Evolutionary conservation across 2,888 invertebrate species (phyloP).

Genomic region (Lydus trimaculatus): DNA sequence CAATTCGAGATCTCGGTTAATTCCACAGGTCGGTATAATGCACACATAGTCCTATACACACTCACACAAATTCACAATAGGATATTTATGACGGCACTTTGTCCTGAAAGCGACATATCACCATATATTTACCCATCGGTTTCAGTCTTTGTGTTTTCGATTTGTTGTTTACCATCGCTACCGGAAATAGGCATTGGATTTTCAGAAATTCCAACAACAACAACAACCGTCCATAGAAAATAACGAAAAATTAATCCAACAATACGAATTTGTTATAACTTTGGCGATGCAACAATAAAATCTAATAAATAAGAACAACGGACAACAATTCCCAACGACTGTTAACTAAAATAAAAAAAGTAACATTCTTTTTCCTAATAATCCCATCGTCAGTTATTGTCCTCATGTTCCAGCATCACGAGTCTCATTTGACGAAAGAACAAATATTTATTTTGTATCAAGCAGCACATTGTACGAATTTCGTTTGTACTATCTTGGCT

Average conservation of each 20-base stretch:
- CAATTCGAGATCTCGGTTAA: background rate
- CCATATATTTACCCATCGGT: background rate
- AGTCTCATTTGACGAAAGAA: background rate
- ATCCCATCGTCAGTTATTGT: background rate
- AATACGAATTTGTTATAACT: background rate
- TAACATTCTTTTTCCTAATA: background rate
- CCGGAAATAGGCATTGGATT: background rate
- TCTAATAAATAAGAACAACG: background rate
- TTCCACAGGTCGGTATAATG: constrained; percentile 4
- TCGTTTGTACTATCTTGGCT: background rate
- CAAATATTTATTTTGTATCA: constrained; percentile 8
- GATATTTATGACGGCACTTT: constrained; percentile 3
- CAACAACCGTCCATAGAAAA: background rate
- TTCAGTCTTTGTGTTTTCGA: constrained; percentile 4
- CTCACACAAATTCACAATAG: background rate
- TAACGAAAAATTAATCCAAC: background rate
- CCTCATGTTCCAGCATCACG: background rate
- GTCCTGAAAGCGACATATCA: background rate
- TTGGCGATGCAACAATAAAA: background rate
- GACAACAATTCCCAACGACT: background rate
- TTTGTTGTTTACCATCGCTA: background rate
- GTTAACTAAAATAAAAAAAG: background rate
- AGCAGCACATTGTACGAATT: background rate
- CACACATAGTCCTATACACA: background rate
- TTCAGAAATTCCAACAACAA: background rate